These are phyloP conservation scores for Crotalus horridus DNA, from an alignment of 2,113 vertebrate species.

Conservation along the genomic window DNA sequence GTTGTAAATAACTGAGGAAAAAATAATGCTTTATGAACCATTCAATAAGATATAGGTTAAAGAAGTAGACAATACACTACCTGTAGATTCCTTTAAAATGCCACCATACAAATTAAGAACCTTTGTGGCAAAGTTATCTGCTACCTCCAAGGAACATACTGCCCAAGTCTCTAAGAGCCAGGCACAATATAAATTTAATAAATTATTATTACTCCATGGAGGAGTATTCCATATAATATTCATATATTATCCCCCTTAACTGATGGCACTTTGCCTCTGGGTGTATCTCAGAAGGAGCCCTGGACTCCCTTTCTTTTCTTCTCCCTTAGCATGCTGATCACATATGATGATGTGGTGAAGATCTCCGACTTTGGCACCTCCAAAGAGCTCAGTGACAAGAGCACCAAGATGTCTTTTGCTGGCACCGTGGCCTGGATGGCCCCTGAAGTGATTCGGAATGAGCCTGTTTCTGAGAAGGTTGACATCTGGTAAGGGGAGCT, in stretches of 20 bases:
- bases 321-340: conserved; percentile 90
- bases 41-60: neutral
- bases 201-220: neutral
- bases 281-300: neutral
- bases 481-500: conserved; percentile 86
- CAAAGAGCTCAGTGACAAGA: conserved; percentile 96
- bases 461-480: conserved; percentile 97
- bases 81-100: neutral
- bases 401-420: conserved; percentile 98
- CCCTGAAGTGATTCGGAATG: conserved; percentile 95
- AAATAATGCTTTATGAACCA: neutral
- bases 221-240: too few relatives aligned
- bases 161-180: neutral
- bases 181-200: neutral
- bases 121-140: neutral
- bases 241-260: neutral
- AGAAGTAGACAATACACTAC: neutral
- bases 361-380: conserved; percentile 99
- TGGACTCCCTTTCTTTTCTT: neutral
- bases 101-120: neutral
- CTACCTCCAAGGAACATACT: neutral
- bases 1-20: neutral
- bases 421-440: conserved; percentile 99
- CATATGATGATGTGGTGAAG: conserved; percentile 96
- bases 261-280: neutral